Percentiles rank a stretch among this genome's conserved stretches.
Evolutionary conservation across 2,797 vertebrate genomes (phyloP).

Genomic region (Cyprinella venusta): DNA sequence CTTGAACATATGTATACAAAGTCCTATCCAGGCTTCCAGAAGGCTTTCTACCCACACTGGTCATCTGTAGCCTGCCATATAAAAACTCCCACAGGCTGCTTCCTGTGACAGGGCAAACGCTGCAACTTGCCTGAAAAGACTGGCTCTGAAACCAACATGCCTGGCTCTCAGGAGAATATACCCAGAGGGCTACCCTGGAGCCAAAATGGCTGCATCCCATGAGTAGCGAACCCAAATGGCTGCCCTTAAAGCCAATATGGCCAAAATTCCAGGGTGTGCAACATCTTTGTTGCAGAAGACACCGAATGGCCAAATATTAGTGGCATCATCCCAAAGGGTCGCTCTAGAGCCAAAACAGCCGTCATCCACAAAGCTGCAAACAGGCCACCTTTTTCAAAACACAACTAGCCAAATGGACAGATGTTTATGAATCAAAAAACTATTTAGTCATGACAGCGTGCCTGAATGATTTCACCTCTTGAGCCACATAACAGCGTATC

Average conservation of each 20-base stretch:
- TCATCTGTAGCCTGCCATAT: conserved; percentile 57
- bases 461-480: conserved; percentile 35
- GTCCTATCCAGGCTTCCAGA: conserved; percentile 46
- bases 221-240: conserved; percentile 35
- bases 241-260: conserved; percentile 54
- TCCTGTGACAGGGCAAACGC: conserved; percentile 55
- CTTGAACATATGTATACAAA: conserved; percentile 42
- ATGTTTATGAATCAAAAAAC: conserved; percentile 49
- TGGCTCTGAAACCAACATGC: conserved; percentile 54
- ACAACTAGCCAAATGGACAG: conserved; percentile 43
- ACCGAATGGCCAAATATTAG: conserved; percentile 42
- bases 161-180: conserved; percentile 43
- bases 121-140: conserved; percentile 49
- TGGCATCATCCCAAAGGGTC: conserved; percentile 7
- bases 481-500: conserved; percentile 17
- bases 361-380: conserved; percentile 32
- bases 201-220: conserved; percentile 58
- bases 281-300: conserved; percentile 37
- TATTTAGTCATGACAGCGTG: conserved; percentile 35
- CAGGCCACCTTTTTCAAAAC: conserved; percentile 47
- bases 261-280: conserved; percentile 43
- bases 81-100: conserved; percentile 62
- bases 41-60: conserved; percentile 52
- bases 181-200: conserved; percentile 56
- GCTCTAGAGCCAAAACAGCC: conserved; percentile 18